Base-by-base conservation (phyloP, 2,113 vertebrate genomes). In the Tinamus guttatus region DNA sequence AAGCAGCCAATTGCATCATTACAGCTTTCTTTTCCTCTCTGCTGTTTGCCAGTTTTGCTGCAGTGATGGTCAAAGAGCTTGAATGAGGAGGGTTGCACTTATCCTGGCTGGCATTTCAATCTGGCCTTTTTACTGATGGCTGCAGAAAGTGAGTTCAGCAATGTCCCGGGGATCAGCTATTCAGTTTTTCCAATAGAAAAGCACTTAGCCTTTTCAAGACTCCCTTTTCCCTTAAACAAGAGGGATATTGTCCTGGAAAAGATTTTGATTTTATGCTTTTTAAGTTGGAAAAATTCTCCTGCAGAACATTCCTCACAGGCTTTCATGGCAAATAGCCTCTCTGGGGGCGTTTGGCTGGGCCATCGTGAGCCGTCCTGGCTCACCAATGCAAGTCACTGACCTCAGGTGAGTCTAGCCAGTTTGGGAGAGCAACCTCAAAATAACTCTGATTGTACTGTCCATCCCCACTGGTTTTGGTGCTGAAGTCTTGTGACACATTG, bases 181-280 rank as follows among this genome's bases (percentile, higher is more conserved):
- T 96, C 75, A 85, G 52, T 20, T 82, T 90, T 85, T 93, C 82
- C 71, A 69, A 30, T 30, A 76, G 81, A 82, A 95, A 79, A 89
- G 54, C 54, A 8, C 87, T 59, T 38, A 36, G 27, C 76, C 67
- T 85, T 90, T 90, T 59, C 80, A 90, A 62, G 73, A 16, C 85
- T 88, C 7, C n/a, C 93, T 93, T 82, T 56, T 54, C 38, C 21
- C 40, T 83, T 19, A 43, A 80, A 94, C 80, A 93, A 94, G 94
- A 93, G 60, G 36, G 36, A 74, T 43, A 74, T 95, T 91, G 38
- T 90, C 76, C 30, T 30, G 59, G 59, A n/a, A 70, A 74, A 69
- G 88, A 74, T 95, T 94, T 88, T 74, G 76, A 92, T 88, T 93
- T 95, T 86, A 74, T 67, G 85, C 76, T 93, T 90, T 69, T 86